Conservation (phyloP, 2,113 vertebrate genomes). For the Anthoscopus minutus region DNA sequence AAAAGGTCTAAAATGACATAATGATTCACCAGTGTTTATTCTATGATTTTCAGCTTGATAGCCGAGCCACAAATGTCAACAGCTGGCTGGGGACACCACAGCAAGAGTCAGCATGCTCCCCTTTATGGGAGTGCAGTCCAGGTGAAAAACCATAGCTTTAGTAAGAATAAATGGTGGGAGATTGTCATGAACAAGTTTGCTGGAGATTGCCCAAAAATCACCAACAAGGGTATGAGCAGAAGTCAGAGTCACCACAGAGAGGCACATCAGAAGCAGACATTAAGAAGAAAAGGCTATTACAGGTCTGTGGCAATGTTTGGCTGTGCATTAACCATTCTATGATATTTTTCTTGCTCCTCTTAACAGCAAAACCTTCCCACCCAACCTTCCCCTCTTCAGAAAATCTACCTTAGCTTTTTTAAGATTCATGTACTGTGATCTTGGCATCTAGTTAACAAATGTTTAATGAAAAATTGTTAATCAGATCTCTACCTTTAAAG, state of each 20-base stretch:
- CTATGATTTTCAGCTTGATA: neutral
- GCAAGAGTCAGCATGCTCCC: neutral
- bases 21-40: neutral
- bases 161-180: neutral
- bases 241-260: neutral
- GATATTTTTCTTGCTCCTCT: neutral
- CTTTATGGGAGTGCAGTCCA: neutral
- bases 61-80: fast-evolving
- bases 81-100: neutral
- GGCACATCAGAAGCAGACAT: neutral
- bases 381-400: neutral
- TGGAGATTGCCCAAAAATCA: neutral
- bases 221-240: neutral
- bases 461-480: neutral
- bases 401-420: neutral
- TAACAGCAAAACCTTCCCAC: neutral
- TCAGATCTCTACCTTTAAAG: neutral
- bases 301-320: neutral
- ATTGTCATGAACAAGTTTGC: neutral
- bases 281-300: neutral
- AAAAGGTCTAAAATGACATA: neutral
- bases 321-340: neutral
- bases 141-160: neutral
- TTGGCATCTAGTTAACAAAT: neutral
- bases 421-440: neutral